Evolutionary conservation across 2,797 vertebrate species (phyloP), one percentile per base, ranked within the genome.

Genomic region (Falco concolor): DNA sequence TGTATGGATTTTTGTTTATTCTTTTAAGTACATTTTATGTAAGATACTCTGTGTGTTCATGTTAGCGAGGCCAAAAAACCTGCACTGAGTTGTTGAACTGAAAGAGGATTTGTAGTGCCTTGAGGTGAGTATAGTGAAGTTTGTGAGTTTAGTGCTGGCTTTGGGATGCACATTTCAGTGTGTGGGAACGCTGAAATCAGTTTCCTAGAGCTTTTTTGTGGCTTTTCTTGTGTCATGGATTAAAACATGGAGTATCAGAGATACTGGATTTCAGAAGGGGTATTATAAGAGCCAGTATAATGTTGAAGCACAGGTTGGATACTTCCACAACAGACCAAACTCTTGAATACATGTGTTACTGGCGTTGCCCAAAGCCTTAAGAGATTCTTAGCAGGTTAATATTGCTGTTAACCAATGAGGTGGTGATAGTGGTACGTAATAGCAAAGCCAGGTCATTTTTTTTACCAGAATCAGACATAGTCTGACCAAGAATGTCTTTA

Each of bases 361-460:
- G 50, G 21, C 81, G 25, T 32, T 82, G 18, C 21, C 19, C 28
- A 30, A 75, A 84, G 34, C 32, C 21, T 32, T 34, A 40, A 34
- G 8, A 52, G 24, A 47, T 64, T 79, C 67, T 84, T 45, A 49
- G 15, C 38, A 65, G 18, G 32, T 32, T 73, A 38, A 27, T 76
- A 19, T 6, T 78, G 8, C 38, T 85, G 8, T 76, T 83, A 77
- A 70, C 11, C 16, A 67, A 52, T 19, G 52, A 79, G 47, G 23
- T 0, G 1, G 15, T 82, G 57, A 53, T 0, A 1, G 4, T 38
- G 22, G 44, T 52, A 30, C 0, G 2, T 36, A 78, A 49, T 49
- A 49, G n/a, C 10, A 68, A 87, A 75, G 30, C 1, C 28, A 79
- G 17, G 5, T 47, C 1, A 11, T 9, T 36, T 54, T 81, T 64